Conservation (phyloP, 2,888 invertebrate genomes). For the Neoitamus cyanurus region DNA sequence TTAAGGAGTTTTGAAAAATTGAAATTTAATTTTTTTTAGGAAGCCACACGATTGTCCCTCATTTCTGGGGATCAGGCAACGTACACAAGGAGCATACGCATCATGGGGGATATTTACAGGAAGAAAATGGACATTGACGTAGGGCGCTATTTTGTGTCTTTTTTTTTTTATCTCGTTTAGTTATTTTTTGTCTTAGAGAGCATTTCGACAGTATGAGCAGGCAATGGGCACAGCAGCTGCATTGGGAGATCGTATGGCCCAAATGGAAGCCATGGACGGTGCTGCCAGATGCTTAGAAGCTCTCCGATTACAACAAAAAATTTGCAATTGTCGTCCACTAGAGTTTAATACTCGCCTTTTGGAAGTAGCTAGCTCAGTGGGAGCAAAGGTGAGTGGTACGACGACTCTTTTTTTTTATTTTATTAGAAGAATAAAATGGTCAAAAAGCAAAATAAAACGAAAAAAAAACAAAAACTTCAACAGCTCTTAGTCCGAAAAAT, state of each 20-base stretch:
- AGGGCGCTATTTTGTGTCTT: slow-evolving; percentile 60
- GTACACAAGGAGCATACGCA: slow-evolving; percentile 83
- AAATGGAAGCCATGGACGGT: slow-evolving; percentile 92
- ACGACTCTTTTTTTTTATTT: too few species aligned
- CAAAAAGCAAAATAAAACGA: too few species aligned
- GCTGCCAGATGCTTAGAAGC: slow-evolving; percentile 85
- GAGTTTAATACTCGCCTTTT: slow-evolving; percentile 86
- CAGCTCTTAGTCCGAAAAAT: slow-evolving; percentile 84
- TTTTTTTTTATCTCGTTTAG: slow-evolving; percentile 2
- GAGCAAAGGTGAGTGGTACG: slow-evolving; percentile 86
- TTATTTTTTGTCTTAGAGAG: slow-evolving; percentile 58
- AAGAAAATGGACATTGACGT: slow-evolving; percentile 85
- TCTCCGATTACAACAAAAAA: slow-evolving; percentile 77
- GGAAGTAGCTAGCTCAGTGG: slow-evolving; percentile 86
- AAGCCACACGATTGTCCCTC: slow-evolving; percentile 80
- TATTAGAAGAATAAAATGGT: too few species aligned
- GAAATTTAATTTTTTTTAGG: slow-evolving; percentile 67
- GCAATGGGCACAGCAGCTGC: slow-evolving; percentile 87
- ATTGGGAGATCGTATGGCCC: slow-evolving; percentile 84
- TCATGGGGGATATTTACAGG: slow-evolving; percentile 86
- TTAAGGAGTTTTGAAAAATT: too few species aligned
- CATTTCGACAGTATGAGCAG: slow-evolving; percentile 83
- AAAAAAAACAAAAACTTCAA: slow-evolving; percentile 47
- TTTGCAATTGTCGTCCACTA: slow-evolving; percentile 86
- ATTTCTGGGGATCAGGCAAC: slow-evolving; percentile 88